Base-by-base conservation (phyloP, 2,113 vertebrate genomes). In the Oceanites oceanicus region DNA sequence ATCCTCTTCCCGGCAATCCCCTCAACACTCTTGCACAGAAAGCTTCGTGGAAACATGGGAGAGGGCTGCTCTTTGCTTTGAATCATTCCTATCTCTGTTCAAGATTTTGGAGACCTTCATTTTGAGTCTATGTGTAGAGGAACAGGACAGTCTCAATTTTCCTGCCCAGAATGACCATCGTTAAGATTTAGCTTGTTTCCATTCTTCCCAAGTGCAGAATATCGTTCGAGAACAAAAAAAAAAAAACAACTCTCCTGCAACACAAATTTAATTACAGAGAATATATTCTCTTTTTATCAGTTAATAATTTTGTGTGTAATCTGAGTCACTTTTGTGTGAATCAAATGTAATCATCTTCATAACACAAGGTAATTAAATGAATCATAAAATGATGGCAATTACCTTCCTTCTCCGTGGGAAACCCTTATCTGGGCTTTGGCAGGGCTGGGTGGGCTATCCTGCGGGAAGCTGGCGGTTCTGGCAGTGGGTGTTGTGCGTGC, bases 331-430 rank as follows among this genome's bases (percentile, higher is more conserved):
- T 77, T 72, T 67, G 22, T 73, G 45, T 70, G 70, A 81, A 67
- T 83, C 83, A 83, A 82, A 83, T 61, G 45, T 73, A 62, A 67
- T 65, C 45, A 42, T 49, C 36, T 20, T 72, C 27, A 8, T 77
- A 77, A 87, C 59, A 40, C 32, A 30, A 38, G 32, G 47, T 94
- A 77, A 91, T 94, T 77, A 94, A 73, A 47, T 78, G 71, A 83
- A 15, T 87, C 45, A 58, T 52, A 42, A 76, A 86, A 21, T 3
- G 4, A 44, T 32, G 36, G 66, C 71, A 87, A 73, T 56, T 73
- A 59, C 77, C 32, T 73, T 30, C 58, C 47, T 73, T 61, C 72
- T 87, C 59, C 67, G 66, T 55, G n/a, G 59, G 52, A 94, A 61
- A 15, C 10, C 22, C 59, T 77, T n/a, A 11, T 14, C 45, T 12